Base-by-base conservation (phyloP, 2,797 vertebrate genomes). In the Paedocypris micromegethes region DNA sequence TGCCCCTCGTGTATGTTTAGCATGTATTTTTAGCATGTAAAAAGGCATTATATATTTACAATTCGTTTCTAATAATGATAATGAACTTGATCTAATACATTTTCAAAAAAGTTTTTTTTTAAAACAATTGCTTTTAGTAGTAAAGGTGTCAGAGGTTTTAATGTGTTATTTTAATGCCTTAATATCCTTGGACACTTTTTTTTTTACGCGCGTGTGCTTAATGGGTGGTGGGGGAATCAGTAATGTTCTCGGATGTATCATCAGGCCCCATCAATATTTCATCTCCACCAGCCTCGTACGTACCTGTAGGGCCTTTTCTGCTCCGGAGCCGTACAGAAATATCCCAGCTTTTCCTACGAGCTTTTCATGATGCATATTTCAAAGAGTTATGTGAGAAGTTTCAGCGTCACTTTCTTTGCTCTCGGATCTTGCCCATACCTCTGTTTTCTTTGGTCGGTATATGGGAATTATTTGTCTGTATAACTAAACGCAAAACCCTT, bases 321-420 rank as follows among this genome's bases (percentile, higher is more conserved):
- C 60, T 77, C 60, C 70, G 68, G 53, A 61, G 9, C 40, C 70
- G 56, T 64, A 63, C 69, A 74, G 76, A 77, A 69, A 77, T 75
- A 71, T 74, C 60, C 45, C 38, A 44, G 9, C 57, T 50, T 45
- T 62, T 64, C 48, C 40, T 42, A 47, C 41, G 23, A 23, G 23
- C 49, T 44, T 70, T 70, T 74, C 66, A 64, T 66, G 68, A 78
- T 79, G 56, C 71, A 79, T 72, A 78, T 81, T 76, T 80, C 68
- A 75, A 73, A 63, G 73, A 59, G 57, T 61, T 48, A 46, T 55
- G 59, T 52, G 52, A 68, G 70, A 53, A 48, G 58, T 61, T 50
- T 42, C 44, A 46, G 23, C 44, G 68, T 6, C 5, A 44, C 23
- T 23, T 23, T 23, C 23, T 23, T 23, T 23, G 23, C 23, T 23